Evolutionary conservation across 2,888 invertebrate genomes (phyloP).

Genomic region (Drosophila merina): DNA sequence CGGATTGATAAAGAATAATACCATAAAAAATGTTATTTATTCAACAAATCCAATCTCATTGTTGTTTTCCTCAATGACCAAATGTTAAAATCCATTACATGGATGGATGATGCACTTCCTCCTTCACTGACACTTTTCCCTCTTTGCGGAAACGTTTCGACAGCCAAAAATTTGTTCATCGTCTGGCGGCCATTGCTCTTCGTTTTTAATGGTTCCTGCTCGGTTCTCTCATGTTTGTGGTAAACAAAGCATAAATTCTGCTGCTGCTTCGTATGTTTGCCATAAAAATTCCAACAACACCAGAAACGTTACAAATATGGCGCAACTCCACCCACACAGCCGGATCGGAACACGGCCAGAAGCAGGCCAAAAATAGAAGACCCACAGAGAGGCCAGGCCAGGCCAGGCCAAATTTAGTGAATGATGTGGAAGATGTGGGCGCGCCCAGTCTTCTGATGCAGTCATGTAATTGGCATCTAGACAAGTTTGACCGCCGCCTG

Average conservation of each 20-base stretch:
- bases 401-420: conserved; percentile 72
- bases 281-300: conserved; percentile 61
- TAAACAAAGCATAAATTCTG: conserved; percentile 68
- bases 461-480: conserved; percentile 72
- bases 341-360: conserved; percentile 8
- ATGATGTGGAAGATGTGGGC: conserved; percentile 43
- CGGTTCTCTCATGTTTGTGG: conserved; percentile 34
- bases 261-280: conserved; percentile 48
- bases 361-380: conserved; percentile 65
- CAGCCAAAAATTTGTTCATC: conserved; percentile 48
- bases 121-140: not conserved
- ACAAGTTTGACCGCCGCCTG: conserved; percentile 72
- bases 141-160: conserved; percentile 62
- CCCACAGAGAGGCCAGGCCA: conserved; percentile 60
- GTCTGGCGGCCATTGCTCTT: conserved; percentile 43
- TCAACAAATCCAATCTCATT: conserved; percentile 8
- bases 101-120: conserved; percentile 53
- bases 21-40: not conserved
- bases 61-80: conserved; percentile 15
- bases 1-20: not conserved
- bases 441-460: conserved; percentile 50
- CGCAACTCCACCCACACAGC: conserved; percentile 56
- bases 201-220: conserved; percentile 13
- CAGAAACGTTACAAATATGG: conserved; percentile 48
- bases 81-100: conserved; percentile 11